Evolutionary conservation across 2,888 invertebrate genomes (phyloP), one percentile per base, ranked within the genome.

Genomic region (Andrena chrysosceles): DNA sequence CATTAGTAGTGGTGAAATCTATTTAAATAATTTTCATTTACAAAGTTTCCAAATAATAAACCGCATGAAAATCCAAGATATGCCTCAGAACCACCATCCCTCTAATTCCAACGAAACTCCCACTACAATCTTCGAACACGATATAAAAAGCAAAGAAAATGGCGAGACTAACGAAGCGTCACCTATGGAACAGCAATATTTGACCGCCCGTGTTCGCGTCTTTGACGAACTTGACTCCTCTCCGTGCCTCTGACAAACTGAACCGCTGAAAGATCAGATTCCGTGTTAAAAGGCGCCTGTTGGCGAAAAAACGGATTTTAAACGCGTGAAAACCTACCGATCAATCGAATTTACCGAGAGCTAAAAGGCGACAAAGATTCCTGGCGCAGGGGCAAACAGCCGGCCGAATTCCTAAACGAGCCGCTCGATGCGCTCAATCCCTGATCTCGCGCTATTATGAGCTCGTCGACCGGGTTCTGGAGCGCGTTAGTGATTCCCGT

Each of bases 371-470:
- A 31, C 80, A 79, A 71, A 80, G 81, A 69, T 59, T 69, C 69
- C 56, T 54, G 56, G 59, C 23, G 35, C 29, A 29, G 56, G 31
- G 60, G 29, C 67, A 60, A 29, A 60, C 60, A 72, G 72, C 60
- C n/a, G 10, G 62, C 66, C 60, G 81, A 81, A 81, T 81, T 81
- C 72, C 81, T 81, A 63, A 72, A 73, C 81, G 71, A 72, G 68
- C 48, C 52, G 52, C 35, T 64, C 69, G 48, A 56, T 23, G 62
- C 23, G 29, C 76, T 73, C 71, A 42, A 76, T 72, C 69, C 42
- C 42, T 33, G 54, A 68, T 83, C 77, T 68, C 73, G 71, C 62
- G 48, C 42, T 75, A 35, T 80, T 54, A 71, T 80, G 71, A 67
- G n/a, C 60, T 69, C 59, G 49, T 62, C 49, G 35, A 62, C 35